Evolutionary conservation across 1,140 invertebrate species (phyloP), one percentile per base, ranked within the genome.

Genomic region (Spodoptera frugiperda): DNA sequence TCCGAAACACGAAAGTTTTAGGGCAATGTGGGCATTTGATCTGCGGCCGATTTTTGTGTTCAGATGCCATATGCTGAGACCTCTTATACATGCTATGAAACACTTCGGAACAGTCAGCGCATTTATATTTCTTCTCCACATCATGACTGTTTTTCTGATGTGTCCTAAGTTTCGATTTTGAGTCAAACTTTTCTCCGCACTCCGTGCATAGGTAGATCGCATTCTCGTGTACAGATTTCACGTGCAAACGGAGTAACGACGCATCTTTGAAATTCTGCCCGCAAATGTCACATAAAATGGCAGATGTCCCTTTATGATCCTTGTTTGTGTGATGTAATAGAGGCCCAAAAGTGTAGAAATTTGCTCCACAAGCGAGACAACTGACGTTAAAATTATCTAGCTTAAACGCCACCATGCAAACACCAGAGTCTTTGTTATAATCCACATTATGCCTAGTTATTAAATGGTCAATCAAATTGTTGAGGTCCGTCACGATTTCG

Each of bases 321-420:
- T 92, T 92, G 68, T 93, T 93, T 0, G 89, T 93, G 54, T 93
- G 92, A 46, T 88, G 84, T n/a, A 93, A 61, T 10, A 93, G 59
- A 0, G 89, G 89, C 8, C 92, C 92, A 49, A 93, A 93, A 0
- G 89, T 89, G 14, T 88, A 89, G 61, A 91, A 93, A n/a, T 77
- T 86, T 0, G 82, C 86, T 0, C 87, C 88, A 48, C 92, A 93
- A 11, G 84, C 83, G 0, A 92, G 71, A 57, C 92, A 93, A 17
- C 83, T 86, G 0, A 91, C 78, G 8, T 84, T 77, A 12, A 91
- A 85, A 67, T 88, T 90, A 48, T 93, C 88, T 3, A 92, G 65
- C 55, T 90, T 93, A 44, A 93, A 92, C 0, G 90, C 87, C 0
- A 89, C 85, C 89, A 93, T 91, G 54, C 89, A 91, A 3, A 86